phyloP scores from a whole-genome alignment of 2,113 vertebrate genomes.

The Rhinoptilus africanus region DNA sequence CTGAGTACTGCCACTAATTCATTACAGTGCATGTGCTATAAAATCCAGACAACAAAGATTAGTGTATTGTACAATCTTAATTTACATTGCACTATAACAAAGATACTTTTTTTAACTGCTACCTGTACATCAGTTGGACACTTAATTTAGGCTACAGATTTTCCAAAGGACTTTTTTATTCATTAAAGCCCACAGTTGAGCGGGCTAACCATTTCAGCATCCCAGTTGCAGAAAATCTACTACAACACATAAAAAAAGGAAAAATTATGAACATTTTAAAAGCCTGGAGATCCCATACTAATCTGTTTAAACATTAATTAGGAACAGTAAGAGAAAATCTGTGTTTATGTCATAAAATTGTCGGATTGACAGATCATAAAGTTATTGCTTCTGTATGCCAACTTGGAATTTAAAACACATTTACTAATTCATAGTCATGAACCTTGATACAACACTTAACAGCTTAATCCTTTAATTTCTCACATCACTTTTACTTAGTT shows the following conservation, averaged over 20 bases:
- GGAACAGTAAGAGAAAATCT: background rate
- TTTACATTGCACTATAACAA: background rate
- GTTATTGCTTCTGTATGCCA: background rate
- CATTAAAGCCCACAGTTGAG: background rate
- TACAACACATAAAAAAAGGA: background rate
- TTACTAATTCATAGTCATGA: background rate
- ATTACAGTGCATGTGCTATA: background rate
- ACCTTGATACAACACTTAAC: background rate
- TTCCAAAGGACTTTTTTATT: background rate
- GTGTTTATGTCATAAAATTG: background rate
- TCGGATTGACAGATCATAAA: background rate
- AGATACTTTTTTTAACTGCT: background rate
- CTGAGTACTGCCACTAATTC: background rate
- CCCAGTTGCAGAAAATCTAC: background rate
- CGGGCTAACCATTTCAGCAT: background rate
- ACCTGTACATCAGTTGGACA: background rate
- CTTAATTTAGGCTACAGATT: background rate
- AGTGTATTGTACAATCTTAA: background rate
- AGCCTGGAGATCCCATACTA: background rate
- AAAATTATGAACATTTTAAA: background rate
- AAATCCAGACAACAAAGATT: background rate
- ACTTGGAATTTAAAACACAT: background rate
- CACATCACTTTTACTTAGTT: background rate
- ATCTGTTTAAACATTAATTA: background rate
- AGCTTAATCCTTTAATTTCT: slow-evolving; percentile 5